These are phyloP conservation scores for Exaiptasia diaphana DNA, from an alignment of 64 coral and sea anemone genomes.

Conservation along the genomic window DNA sequence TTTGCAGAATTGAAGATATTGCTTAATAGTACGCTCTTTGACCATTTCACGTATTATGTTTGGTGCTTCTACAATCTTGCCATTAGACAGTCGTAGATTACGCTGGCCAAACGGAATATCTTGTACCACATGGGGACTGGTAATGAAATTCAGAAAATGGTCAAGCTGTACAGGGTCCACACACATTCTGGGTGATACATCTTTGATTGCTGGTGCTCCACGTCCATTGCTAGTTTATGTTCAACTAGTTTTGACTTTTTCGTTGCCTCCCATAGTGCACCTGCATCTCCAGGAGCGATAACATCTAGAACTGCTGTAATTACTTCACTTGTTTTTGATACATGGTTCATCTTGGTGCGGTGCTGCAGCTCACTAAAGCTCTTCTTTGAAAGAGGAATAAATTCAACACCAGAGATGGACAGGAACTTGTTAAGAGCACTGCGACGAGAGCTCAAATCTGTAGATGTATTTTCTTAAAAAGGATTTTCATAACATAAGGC, in stretches of 20 bases:
- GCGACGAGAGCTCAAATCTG: not conserved
- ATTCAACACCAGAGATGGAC: not conserved
- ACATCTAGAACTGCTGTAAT: conserved; percentile 18
- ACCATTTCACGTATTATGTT: not conserved
- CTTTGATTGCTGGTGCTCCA: conserved; percentile 33
- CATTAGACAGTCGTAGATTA: conserved; percentile 15
- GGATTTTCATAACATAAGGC: no score
- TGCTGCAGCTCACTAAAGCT: not conserved
- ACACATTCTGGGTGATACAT: conserved; percentile 14
- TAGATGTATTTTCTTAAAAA: no score
- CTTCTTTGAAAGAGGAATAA: not conserved
- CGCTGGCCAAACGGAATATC: not conserved
- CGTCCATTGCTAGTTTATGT: not conserved
- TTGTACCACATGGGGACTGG: no score
- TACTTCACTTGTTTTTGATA: conserved; percentile 7
- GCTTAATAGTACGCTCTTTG: conserved; percentile 15
- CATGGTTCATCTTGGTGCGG: not conserved
- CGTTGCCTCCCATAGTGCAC: not conserved
- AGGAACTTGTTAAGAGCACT: conserved; percentile 5
- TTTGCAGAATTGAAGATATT: conserved; percentile 27
- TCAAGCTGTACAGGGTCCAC: conserved; percentile 27
- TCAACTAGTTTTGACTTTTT: not conserved
- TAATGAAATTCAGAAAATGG: conserved; percentile 7
- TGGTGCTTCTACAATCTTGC: conserved; percentile 21
- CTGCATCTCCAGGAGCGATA: conserved; percentile 32